Evolutionary conservation across 2,113 vertebrate genomes (phyloP).

Genomic region (Eleginops maclovinus): DNA sequence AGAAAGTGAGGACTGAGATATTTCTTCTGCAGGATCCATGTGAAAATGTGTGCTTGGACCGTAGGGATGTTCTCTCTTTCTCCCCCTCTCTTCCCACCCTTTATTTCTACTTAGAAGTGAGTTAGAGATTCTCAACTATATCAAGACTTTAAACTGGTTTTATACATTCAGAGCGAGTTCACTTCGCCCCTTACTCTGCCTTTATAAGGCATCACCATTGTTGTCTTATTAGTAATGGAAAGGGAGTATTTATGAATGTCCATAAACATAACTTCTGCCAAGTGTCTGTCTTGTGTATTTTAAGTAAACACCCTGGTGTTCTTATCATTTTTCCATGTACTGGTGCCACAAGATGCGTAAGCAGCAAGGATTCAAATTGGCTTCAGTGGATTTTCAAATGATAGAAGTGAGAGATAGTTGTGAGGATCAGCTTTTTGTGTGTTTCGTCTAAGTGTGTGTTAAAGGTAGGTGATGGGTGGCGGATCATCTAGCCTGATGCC

Average conservation of each 20-base stretch:
- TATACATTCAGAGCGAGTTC: slow-evolving; percentile 31
- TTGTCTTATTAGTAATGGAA: slow-evolving; percentile 71
- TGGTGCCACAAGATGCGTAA: slow-evolving; percentile 39
- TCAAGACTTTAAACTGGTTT: slow-evolving; percentile 35
- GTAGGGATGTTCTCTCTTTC: slow-evolving; percentile 45
- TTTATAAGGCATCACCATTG: slow-evolving; percentile 59
- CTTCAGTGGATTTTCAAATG: slow-evolving; percentile 4
- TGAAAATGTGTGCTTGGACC: slow-evolving; percentile 65
- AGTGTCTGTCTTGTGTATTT: slow-evolving; percentile 62
- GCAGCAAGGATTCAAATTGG: slow-evolving; percentile 10
- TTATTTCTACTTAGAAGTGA: slow-evolving; percentile 39
- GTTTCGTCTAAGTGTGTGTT: neutral
- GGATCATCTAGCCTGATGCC: slow-evolving; percentile 10
- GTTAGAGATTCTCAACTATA: slow-evolving; percentile 59
- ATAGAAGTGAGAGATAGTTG: neutral
- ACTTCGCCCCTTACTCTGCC: slow-evolving; percentile 34
- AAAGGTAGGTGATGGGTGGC: neutral
- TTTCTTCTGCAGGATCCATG: slow-evolving; percentile 31
- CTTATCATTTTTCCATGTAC: slow-evolving; percentile 49
- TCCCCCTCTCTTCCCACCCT: neutral
- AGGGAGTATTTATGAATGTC: slow-evolving; percentile 59
- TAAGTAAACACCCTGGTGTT: slow-evolving; percentile 50
- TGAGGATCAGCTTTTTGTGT: neutral
- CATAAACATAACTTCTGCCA: slow-evolving; percentile 65
- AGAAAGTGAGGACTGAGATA: slow-evolving; percentile 24